These are phyloP conservation scores for Athene cunicularia DNA, from an alignment of 2,113 vertebrate species.

Conservation along the genomic window DNA sequence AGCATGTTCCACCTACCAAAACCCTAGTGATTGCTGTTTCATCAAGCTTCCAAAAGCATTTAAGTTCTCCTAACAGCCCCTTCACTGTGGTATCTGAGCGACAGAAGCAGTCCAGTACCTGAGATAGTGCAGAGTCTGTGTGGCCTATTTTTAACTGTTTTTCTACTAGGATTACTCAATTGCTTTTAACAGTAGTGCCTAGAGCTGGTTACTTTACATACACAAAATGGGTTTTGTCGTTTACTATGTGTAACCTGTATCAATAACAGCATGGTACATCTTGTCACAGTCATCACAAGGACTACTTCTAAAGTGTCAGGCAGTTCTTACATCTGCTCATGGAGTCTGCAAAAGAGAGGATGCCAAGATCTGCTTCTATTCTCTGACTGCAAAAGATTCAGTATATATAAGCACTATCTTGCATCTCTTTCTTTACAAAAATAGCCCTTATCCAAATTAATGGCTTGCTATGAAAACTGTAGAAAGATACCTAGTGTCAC, in stretches of 20 bases:
- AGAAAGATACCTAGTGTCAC: not conserved
- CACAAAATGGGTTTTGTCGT: not conserved
- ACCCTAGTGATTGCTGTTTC: not conserved
- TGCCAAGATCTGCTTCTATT: not conserved
- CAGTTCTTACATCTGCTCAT: not conserved
- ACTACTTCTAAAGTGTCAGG: not conserved
- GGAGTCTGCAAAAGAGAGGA: not conserved
- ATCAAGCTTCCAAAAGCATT: not conserved
- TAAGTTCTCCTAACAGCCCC: not conserved
- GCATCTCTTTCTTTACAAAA: not conserved
- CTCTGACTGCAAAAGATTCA: not conserved
- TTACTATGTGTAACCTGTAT: not conserved
- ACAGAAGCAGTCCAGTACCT: not conserved
- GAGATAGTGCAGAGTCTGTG: not conserved
- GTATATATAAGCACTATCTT: not conserved
- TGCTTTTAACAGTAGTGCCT: not conserved
- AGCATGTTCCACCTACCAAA: not conserved
- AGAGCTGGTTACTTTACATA: not conserved
- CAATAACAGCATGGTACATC: not conserved
- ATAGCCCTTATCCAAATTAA: not conserved
- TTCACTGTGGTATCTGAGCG: not conserved
- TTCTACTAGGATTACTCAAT: not conserved
- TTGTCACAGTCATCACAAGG: not conserved
- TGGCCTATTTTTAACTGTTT: not conserved
- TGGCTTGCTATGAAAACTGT: not conserved